Base-by-base conservation (phyloP, 2,113 vertebrate genomes). In the Percina caprodes region DNA sequence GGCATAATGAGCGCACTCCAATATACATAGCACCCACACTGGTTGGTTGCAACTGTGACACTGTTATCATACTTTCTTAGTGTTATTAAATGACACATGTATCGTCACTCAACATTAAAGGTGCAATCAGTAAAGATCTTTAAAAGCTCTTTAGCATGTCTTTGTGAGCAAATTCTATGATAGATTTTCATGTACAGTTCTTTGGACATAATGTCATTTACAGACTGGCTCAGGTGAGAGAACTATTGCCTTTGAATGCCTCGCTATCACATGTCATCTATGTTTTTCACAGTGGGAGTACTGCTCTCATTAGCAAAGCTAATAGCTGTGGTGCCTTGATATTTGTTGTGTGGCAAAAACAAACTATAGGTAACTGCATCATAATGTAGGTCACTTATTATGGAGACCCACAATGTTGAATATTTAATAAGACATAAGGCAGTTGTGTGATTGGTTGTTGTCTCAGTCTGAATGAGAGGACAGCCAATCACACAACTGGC, bases 21-120 rank as follows among this genome's bases (percentile, higher is more conserved):
- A 52, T 61, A 68, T 71, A 71, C 19, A 71, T 23, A 60, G 39
- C 46, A 72, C 49, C 56, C 19, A 70, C 14, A 74, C 6, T 16
- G 46, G 42, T n/a, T 49, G 54, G 16, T 58, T 70, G 16, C 45
- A 54, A 26, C 14, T 45, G 33, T 42, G 77, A 49, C 65, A 52
- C 42, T n/a, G 26, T 76, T 51, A 52, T 74, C 59, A 58, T 68
- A 73, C 23, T 30, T 30, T 30, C 30, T 4, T 30, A 30, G 3
- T 30, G 30, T 30, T 30, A 30, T 30, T 4, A 30, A 69, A 79
- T 26, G 4, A 9, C 46, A 23, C 61, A 51, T 83, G 76, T 55
- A 66, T 65, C 15, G 35, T 54, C 77, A 83, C 49, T 77, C 54
- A 59, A 69, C 48, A 26, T 69, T 68, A 76, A 80, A 88, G 71